Evolutionary conservation across 2,113 vertebrate genomes (phyloP).

Genomic region (Protomyctophum bolini): DNA sequence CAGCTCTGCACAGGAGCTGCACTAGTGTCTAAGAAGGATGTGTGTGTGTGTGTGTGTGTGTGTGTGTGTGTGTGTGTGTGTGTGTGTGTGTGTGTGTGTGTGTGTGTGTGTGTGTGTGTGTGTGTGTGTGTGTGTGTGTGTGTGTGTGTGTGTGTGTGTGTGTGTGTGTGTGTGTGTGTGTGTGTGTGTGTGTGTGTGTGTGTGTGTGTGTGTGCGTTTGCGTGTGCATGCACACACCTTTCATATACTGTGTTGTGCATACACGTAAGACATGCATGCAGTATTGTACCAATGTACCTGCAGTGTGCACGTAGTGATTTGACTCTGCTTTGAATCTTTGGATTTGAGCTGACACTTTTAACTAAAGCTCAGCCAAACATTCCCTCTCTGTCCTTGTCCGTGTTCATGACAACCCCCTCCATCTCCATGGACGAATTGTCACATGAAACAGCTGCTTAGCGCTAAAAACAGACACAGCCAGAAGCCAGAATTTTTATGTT

Average conservation of each 20-base stretch:
- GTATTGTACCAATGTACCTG: background rate
- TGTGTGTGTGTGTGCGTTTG: too few species aligned
- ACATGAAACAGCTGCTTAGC: background rate
- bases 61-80: background rate
- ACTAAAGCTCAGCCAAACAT: background rate
- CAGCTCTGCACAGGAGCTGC: constrained; percentile 10
- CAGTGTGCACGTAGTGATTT: too few species aligned
- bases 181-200: constrained; percentile 5
- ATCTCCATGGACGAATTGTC: background rate
- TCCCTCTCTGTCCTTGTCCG: background rate
- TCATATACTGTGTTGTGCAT: background rate
- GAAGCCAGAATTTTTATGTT: background rate
- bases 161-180: background rate
- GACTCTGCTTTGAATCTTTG: background rate
- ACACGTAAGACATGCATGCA: background rate
- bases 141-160: background rate
- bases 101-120: too few species aligned
- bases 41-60: constrained; percentile 8
- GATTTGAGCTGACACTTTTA: background rate
- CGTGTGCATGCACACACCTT: too few species aligned
- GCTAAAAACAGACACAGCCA: background rate
- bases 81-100: constrained; percentile 4
- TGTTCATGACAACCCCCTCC: background rate
- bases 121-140: too few species aligned
- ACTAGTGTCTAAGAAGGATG: too few species aligned